Conservation (phyloP, 2,113 vertebrate genomes). For the Cynoglossus semilaevis region DNA sequence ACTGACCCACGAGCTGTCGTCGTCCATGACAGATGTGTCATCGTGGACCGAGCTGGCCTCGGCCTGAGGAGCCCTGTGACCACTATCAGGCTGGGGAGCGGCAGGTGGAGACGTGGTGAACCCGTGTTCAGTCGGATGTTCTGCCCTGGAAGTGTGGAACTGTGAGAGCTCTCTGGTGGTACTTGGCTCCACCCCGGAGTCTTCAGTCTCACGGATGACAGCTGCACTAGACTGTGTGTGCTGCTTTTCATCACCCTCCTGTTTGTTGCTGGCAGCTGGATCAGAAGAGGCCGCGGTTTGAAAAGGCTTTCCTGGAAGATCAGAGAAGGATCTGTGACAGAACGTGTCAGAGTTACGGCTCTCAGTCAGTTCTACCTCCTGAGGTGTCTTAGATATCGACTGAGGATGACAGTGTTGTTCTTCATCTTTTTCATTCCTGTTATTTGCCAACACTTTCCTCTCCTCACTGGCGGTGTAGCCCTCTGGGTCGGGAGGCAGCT, state of each 20-base stretch:
- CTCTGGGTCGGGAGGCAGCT: slow-evolving; percentile 37
- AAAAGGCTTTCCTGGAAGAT: slow-evolving; percentile 37
- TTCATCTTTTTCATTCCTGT: slow-evolving; percentile 38
- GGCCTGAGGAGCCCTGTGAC: slow-evolving; percentile 25
- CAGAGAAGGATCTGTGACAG: slow-evolving; percentile 16
- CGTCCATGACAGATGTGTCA: slow-evolving; percentile 26
- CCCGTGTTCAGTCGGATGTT: slow-evolving; percentile 39
- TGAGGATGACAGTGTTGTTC: slow-evolving; percentile 25
- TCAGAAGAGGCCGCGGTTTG: slow-evolving; percentile 14
- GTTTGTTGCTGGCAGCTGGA: slow-evolving; percentile 29
- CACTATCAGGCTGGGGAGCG: slow-evolving; percentile 37
- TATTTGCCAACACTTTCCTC: slow-evolving; percentile 3
- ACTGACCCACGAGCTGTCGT: slow-evolving; percentile 32
- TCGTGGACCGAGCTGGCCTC: slow-evolving; percentile 44
- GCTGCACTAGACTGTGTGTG: slow-evolving; percentile 16
- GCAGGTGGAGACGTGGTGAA: slow-evolving; percentile 39
- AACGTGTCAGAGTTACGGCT: slow-evolving; percentile 17
- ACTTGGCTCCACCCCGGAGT: slow-evolving; percentile 22
- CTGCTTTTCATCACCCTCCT: slow-evolving; percentile 26
- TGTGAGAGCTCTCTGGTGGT: slow-evolving; percentile 33
- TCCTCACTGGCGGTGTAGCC: slow-evolving; percentile 22
- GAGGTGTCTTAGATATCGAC: slow-evolving; percentile 6
- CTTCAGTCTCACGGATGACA: slow-evolving; percentile 25
- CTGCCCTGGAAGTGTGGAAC: slow-evolving; percentile 34
- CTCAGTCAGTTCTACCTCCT: slow-evolving; percentile 33